phyloP scores from a whole-genome alignment of 2,113 vertebrate genomes.

The Hassar affinis region DNA sequence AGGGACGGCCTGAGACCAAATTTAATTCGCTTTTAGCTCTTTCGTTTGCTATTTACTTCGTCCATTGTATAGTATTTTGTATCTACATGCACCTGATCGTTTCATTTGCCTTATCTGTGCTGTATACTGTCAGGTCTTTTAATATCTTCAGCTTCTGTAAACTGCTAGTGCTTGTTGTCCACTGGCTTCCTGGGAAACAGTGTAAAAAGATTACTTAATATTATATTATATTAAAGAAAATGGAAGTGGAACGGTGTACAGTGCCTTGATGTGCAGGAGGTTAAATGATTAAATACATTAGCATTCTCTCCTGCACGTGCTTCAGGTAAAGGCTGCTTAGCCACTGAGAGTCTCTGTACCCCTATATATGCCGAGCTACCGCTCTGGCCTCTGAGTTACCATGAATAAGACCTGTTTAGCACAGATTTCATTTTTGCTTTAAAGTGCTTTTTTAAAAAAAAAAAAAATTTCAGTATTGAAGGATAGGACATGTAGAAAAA shows the following conservation, averaged over 20 bases:
- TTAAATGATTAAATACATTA: neutral
- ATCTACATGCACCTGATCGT: neutral
- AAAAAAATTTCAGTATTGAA: no score
- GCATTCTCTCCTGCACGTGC: neutral
- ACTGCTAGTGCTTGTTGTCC: neutral
- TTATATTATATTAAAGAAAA: no score
- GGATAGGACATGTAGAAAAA: no score
- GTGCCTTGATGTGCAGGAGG: neutral
- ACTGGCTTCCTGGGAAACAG: neutral
- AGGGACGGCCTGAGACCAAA: neutral
- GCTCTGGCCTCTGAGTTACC: no score
- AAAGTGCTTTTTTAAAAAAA: no score
- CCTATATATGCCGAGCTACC: neutral
- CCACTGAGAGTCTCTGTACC: neutral
- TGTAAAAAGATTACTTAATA: neutral
- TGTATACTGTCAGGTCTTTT: neutral
- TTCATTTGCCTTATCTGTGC: neutral
- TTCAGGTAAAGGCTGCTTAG: constrained; percentile 6
- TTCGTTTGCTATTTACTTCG: neutral
- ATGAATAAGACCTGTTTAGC: no score
- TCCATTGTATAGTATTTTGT: neutral
- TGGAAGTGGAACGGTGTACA: neutral
- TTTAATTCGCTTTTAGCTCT: neutral
- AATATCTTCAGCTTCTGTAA: neutral
- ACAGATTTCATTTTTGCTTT: no score